phyloP scores from a whole-genome alignment of 1,140 invertebrate species.

The Archivesica marissinica region DNA sequence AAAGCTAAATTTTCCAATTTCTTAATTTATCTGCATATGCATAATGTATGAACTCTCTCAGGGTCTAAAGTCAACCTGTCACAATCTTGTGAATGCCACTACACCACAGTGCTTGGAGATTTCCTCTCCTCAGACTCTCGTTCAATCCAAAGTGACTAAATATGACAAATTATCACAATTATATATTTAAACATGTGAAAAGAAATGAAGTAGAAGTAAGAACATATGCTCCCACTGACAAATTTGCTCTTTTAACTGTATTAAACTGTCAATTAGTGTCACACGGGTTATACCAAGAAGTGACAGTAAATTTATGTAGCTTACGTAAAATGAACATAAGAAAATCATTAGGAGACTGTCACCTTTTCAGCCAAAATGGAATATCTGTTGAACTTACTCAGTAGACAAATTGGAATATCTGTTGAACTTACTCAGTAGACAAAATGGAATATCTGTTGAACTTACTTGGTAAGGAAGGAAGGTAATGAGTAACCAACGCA shows the following conservation, averaged over 20 bases:
- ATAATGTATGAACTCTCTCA: constrained; percentile 10
- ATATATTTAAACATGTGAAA: constrained; percentile 36
- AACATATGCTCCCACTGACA: constrained; percentile 40
- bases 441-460: no score
- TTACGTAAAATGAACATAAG: no score
- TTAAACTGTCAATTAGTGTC: constrained; percentile 26
- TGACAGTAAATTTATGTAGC: background rate
- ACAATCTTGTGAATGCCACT: constrained; percentile 21
- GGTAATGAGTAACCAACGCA: no score
- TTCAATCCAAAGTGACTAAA: constrained; percentile 22
- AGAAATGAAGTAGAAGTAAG: background rate
- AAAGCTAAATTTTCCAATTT: background rate
- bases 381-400: no score
- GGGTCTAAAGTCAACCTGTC: constrained; percentile 21
- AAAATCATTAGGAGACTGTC: no score
- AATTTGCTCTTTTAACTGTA: background rate
- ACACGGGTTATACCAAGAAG: background rate
- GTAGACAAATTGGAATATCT: no score
- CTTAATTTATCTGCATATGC: constrained; percentile 9
- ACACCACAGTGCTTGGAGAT: background rate
- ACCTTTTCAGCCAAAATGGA: no score
- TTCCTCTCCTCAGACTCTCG: background rate
- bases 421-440: no score
- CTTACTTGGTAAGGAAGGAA: no score
- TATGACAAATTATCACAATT: constrained; percentile 58